phyloP scores from a whole-genome alignment of 2,797 vertebrate genomes.

The Manis javanica region DNA sequence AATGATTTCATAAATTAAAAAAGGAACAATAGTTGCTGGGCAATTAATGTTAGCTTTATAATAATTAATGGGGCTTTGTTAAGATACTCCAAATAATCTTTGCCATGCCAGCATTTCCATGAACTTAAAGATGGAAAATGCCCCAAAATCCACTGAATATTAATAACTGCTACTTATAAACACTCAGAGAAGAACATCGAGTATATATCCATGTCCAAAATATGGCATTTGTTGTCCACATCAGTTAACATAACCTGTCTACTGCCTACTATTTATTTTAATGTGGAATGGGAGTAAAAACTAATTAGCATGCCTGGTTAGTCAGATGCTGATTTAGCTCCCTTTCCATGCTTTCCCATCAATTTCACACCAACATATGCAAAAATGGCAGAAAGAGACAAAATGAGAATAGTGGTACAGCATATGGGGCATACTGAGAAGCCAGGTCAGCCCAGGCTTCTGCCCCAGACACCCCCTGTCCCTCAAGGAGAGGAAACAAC shows the following conservation, averaged over 20 bases:
- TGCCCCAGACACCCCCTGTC: accelerated
- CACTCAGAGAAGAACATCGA: background rate
- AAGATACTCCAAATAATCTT: background rate
- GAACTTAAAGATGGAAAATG: background rate
- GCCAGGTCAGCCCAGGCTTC: background rate
- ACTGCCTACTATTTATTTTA: background rate
- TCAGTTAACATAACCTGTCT: background rate
- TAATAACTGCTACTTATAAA: background rate
- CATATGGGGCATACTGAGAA: background rate
- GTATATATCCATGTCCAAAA: background rate
- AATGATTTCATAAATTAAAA: constrained; percentile 43
- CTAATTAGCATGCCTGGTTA: background rate
- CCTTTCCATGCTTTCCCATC: background rate
- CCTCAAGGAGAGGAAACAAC: background rate
- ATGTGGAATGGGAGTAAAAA: background rate
- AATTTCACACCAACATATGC: background rate
- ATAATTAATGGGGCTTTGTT: background rate
- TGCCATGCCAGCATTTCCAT: background rate
- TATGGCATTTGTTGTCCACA: background rate
- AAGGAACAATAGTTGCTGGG: background rate
- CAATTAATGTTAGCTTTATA: background rate
- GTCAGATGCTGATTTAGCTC: background rate
- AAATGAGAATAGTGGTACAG: background rate
- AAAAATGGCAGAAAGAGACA: background rate
- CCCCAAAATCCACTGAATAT: background rate